A percentile compares a stretch with the other conserved stretches of the same genome.
phyloP scores from a whole-genome alignment of 1,140 invertebrate genomes.

The Meloidogyne floridensis region DNA sequence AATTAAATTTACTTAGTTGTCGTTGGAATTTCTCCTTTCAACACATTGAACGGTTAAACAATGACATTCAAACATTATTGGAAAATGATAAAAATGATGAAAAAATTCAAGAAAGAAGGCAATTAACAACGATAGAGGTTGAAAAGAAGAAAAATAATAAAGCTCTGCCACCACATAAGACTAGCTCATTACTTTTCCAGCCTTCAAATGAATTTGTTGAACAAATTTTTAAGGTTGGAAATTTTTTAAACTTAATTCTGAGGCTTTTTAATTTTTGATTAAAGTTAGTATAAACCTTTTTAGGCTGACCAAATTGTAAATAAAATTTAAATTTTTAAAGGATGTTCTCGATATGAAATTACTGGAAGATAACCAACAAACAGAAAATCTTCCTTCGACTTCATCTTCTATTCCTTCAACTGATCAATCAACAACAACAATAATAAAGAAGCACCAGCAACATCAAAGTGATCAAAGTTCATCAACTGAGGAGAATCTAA shows the following conservation, averaged over 20 bases:
- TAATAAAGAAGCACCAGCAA: background rate
- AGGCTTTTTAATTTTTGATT: background rate
- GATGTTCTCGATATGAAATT: background rate
- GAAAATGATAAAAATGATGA: background rate
- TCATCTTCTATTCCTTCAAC: background rate
- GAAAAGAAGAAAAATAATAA: background rate
- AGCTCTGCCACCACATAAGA: background rate
- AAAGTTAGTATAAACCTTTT: no score
- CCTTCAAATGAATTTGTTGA: slow-evolving; percentile 26
- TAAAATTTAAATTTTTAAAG: background rate
- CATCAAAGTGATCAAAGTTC: background rate
- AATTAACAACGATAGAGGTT: background rate
- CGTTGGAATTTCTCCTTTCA: background rate
- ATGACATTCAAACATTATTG: background rate
- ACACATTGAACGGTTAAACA: background rate
- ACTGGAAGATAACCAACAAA: background rate
- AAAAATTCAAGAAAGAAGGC: background rate
- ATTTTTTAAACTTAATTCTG: background rate
- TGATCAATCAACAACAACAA: background rate
- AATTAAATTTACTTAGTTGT: background rate
- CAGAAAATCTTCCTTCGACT: background rate
- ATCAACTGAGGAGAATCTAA: background rate
- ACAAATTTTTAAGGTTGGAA: slow-evolving; percentile 30
- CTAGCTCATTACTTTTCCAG: slow-evolving; percentile 2
- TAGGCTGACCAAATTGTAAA: background rate